Percentiles rank a stretch among this genome's conserved stretches.
Conservation (phyloP, 2,113 vertebrate genomes). For the Cheirogaleus medius region DNA sequence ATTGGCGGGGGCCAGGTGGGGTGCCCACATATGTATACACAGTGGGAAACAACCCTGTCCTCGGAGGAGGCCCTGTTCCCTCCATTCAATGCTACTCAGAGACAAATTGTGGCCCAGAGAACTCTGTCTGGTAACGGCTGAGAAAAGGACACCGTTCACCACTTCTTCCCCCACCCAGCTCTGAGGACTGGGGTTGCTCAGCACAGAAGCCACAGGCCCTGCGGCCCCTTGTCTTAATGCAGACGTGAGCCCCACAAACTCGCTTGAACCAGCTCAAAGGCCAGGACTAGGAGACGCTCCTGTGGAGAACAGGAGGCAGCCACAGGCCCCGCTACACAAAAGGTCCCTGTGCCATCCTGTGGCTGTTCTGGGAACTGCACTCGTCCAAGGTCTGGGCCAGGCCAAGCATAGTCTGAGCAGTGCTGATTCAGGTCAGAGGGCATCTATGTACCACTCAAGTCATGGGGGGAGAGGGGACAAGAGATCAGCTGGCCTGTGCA, state of each 20-base stretch:
- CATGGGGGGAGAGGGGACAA: not conserved
- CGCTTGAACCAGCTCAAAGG: not conserved
- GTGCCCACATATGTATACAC: not conserved
- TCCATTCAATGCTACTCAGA: not conserved
- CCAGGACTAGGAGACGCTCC: not conserved
- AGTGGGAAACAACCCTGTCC: not conserved
- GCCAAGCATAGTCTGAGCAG: not conserved
- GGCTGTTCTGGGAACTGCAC: conserved; percentile 40
- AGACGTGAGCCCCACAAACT: not conserved
- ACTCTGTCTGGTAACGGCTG: not conserved
- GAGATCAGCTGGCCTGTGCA: not conserved
- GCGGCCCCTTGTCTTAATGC: not conserved
- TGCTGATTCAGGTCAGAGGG: not conserved
- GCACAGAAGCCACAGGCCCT: not conserved
- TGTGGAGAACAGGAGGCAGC: not conserved
- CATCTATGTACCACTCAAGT: not conserved
- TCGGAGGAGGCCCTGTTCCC: not conserved
- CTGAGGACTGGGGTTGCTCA: not conserved
- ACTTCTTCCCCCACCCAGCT: not conserved
- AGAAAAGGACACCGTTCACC: not conserved
- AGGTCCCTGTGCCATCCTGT: conserved; percentile 13
- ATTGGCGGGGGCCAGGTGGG: too few relatives aligned
- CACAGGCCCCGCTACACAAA: not conserved
- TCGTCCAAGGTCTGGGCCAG: not conserved
- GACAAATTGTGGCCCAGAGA: not conserved